These are phyloP conservation scores for Anabas testudineus DNA, from an alignment of 2,797 vertebrate genomes.

Conservation along the genomic window DNA sequence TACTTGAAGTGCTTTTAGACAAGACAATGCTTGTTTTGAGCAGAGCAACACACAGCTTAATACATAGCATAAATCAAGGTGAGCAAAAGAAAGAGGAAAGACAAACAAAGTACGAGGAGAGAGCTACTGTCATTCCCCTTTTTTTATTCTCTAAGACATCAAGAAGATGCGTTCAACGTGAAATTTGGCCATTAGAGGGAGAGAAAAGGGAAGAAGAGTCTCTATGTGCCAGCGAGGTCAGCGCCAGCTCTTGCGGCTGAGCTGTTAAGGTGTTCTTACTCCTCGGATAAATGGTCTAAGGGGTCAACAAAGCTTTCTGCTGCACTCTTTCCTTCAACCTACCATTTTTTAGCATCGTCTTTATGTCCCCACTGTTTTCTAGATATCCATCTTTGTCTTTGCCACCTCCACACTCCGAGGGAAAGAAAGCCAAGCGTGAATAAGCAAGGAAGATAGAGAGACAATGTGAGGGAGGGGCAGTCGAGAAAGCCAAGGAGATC, in stretches of 20 bases:
- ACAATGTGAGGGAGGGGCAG: slow-evolving; percentile 13
- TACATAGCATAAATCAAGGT: slow-evolving; percentile 36
- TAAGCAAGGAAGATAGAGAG: slow-evolving; percentile 38
- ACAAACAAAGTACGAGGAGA: slow-evolving; percentile 11
- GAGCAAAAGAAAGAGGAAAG: neutral
- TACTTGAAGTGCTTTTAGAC: slow-evolving; percentile 27
- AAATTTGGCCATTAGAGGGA: slow-evolving; percentile 49
- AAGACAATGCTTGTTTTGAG: slow-evolving; percentile 15
- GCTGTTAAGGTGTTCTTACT: slow-evolving; percentile 55
- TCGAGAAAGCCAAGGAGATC: slow-evolving; percentile 36
- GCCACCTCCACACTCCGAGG: slow-evolving; percentile 24
- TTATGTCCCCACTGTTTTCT: slow-evolving; percentile 29
- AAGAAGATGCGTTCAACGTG: slow-evolving; percentile 44
- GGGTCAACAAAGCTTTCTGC: slow-evolving; percentile 53
- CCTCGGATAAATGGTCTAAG: slow-evolving; percentile 52
- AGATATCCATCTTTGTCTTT: slow-evolving; percentile 57
- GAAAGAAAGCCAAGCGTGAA: slow-evolving; percentile 39
- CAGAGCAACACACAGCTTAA: slow-evolving; percentile 20
- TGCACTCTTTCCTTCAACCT: slow-evolving; percentile 17
- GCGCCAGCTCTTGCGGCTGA: slow-evolving; percentile 37
- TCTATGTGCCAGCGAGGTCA: slow-evolving; percentile 53
- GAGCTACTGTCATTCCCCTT: slow-evolving; percentile 25
- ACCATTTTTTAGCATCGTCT: slow-evolving; percentile 25
- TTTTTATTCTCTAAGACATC: slow-evolving; percentile 40
- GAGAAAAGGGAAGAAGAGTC: neutral